Conservation (phyloP, 2,113 vertebrate genomes). For the Sinocyclocheilus anophthalmus region DNA sequence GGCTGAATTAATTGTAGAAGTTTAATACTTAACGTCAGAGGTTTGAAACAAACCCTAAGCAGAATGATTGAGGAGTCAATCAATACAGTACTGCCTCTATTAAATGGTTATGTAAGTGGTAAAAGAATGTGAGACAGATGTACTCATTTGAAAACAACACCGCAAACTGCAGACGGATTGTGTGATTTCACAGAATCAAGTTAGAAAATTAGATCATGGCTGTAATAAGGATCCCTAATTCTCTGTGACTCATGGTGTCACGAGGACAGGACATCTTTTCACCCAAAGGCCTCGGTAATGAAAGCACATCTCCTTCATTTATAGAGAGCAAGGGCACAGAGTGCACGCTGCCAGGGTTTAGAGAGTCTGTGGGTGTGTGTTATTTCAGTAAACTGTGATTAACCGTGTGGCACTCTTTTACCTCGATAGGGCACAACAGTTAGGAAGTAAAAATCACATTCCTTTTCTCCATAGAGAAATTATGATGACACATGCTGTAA, state of each 20-base stretch:
- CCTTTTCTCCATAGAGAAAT: background rate
- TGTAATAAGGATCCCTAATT: constrained; percentile 31
- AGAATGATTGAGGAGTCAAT: background rate
- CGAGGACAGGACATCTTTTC: constrained; percentile 15
- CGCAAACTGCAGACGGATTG: constrained; percentile 9
- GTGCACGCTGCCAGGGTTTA: background rate
- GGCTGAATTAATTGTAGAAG: background rate
- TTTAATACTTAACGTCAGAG: background rate
- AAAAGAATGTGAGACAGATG: constrained; percentile 7
- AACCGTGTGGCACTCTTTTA: background rate
- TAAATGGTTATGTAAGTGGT: background rate
- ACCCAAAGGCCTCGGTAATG: constrained; percentile 32
- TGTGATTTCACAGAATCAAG: constrained; percentile 31
- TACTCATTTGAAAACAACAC: background rate
- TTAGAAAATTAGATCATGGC: constrained; percentile 26
- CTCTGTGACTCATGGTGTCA: constrained; percentile 13
- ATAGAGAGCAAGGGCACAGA: constrained; percentile 9
- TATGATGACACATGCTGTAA: background rate
- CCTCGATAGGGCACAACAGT: background rate
- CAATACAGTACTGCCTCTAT: background rate
- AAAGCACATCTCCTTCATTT: constrained; percentile 14
- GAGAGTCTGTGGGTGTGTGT: constrained; percentile 5
- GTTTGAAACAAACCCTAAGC: background rate
- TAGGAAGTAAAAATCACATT: background rate
- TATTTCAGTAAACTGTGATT: constrained; percentile 2